Base-by-base conservation (phyloP, 2,888 invertebrate species). In the Encarsia formosa region DNA sequence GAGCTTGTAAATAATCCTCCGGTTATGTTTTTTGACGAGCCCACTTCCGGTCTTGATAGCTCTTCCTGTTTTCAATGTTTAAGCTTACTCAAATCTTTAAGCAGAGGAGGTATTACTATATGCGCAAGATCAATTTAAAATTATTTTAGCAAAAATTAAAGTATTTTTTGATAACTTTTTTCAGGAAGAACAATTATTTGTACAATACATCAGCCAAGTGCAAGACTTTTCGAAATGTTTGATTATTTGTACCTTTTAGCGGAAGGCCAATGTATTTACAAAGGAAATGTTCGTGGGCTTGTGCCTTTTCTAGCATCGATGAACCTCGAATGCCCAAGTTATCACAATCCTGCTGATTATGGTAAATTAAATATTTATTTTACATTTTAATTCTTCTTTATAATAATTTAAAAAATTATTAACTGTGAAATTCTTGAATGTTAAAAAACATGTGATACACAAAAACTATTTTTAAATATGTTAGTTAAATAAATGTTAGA, bases 21-120 rank as follows among this genome's bases (percentile, higher is more conserved):
- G 59, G 91, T 96, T 56, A 95, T 96, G 93, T 96, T 95, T 76
- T 94, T 96, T 70, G 95, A 96, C 68, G 95, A 96, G 74, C 95
- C 95, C 2, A 89, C 88, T 34, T 87, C 93, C 66, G 96, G 96
- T 16, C 77, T 96, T 73, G 96, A 96, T 73, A 94, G 93, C 72
- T 91, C 93, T 31, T 90, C 94, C 45, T 94, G 94, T 77, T 93
- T 91, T 77, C 93, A 93, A 75, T 89, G 94, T 74, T 85, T 96
- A 69, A 87, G 86, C 55, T 76, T 96, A 67, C 78, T 96, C 68
- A 93, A 93, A 76, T 87, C 88, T 1, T 76, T 96, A 63, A 91
- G 95, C 13, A 81, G 90, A 64, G 91, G 91, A 43, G 84, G 84
- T 55, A 51, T 55, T 8, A 15, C n/a, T 19, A 18, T 19, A 20